A percentile compares a stretch with the other conserved stretches of the same genome.
Evolutionary conservation across 2,113 vertebrate species (phyloP).

Genomic region (Rana temporaria): DNA sequence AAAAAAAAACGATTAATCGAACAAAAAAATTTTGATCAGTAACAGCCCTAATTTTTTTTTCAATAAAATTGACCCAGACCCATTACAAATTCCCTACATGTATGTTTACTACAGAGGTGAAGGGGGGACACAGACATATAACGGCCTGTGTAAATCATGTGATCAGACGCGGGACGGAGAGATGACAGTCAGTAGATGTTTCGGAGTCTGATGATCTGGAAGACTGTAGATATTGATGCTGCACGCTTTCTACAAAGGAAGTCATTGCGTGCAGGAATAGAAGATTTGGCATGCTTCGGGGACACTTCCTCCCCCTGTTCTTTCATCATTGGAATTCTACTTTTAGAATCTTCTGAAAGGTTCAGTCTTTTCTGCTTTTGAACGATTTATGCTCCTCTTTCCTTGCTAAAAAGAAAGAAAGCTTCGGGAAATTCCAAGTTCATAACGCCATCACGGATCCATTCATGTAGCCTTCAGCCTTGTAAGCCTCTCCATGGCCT

Average conservation of each 20-base stretch:
- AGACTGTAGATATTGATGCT: background rate
- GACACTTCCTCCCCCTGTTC: background rate
- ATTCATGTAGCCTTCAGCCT: background rate
- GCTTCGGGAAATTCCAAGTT: constrained; percentile 5
- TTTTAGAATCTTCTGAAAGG: background rate
- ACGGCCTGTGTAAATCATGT: no score
- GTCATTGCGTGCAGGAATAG: background rate
- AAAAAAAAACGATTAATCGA: no score
- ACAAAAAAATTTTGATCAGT: no score
- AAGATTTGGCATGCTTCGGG: background rate
- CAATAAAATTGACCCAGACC: no score
- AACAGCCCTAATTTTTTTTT: no score
- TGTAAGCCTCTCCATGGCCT: background rate
- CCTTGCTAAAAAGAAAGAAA: background rate
- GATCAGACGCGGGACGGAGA: no score
- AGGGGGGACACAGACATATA: no score
- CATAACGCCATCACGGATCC: background rate
- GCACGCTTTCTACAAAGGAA: background rate
- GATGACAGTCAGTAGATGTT: no score
- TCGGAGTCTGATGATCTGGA: no score
- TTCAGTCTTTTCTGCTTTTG: background rate
- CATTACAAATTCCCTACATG: no score
- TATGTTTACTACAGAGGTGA: no score
- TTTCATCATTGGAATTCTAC: background rate
- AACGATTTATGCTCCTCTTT: background rate